Conservation (phyloP, 2,113 vertebrate species). For the Mesembrinibis cayennensis region DNA sequence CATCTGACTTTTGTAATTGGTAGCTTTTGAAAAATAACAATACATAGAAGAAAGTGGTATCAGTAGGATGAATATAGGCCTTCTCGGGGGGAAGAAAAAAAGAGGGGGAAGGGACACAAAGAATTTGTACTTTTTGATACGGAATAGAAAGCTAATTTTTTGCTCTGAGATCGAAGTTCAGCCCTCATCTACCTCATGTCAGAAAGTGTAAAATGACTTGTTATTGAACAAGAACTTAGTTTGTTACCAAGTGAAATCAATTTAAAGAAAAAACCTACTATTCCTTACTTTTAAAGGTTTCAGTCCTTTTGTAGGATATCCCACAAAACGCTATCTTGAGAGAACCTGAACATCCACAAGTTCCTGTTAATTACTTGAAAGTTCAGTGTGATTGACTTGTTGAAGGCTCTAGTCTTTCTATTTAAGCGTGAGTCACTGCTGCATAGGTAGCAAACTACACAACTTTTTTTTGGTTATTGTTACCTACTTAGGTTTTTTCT, state of each 20-base stretch:
- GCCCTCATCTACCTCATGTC: background rate
- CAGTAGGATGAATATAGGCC: background rate
- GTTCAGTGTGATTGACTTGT: background rate
- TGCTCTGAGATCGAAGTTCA: background rate
- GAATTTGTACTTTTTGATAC: background rate
- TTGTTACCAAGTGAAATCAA: background rate
- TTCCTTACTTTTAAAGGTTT: background rate
- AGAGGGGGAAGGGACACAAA: fast-evolving
- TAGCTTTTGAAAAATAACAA: background rate
- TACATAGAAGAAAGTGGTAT: background rate
- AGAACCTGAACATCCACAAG: background rate
- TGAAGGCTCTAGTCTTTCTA: background rate
- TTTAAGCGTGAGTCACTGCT: background rate
- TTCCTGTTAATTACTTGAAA: background rate
- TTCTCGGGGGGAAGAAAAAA: background rate
- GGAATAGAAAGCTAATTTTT: background rate
- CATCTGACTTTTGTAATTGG: background rate
- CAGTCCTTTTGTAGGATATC: background rate
- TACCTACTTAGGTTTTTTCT: background rate
- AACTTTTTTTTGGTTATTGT: background rate
- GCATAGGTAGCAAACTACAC: background rate
- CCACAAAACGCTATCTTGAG: background rate
- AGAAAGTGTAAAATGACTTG: background rate
- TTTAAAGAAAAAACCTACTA: background rate
- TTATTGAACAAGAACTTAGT: background rate